These are phyloP conservation scores for Semicossyphus pulcher DNA, from an alignment of 2,113 vertebrate genomes.

Conservation along the genomic window DNA sequence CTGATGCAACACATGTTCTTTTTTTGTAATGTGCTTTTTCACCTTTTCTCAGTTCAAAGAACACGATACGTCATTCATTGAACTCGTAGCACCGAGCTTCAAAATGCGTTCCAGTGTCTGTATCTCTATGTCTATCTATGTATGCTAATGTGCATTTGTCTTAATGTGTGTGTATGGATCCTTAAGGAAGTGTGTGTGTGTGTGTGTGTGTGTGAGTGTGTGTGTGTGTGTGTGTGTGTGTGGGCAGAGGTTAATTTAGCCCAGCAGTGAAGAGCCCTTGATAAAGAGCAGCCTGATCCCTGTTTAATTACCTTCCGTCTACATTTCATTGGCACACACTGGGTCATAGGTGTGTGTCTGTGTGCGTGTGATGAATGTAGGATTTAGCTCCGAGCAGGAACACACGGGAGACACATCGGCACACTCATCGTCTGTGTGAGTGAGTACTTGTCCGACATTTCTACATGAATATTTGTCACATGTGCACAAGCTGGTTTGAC, in stretches of 20 bases:
- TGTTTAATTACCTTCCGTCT: slow-evolving; percentile 82
- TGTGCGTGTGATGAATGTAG: slow-evolving; percentile 58
- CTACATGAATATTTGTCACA: background rate
- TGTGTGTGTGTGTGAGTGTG: slow-evolving; percentile 29
- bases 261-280: slow-evolving; percentile 80
- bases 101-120: background rate
- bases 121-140: background rate
- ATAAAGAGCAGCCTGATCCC: slow-evolving; percentile 82
- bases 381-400: slow-evolving; percentile 33
- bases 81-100: background rate
- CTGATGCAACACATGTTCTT: background rate
- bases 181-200: slow-evolving; percentile 12
- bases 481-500: slow-evolving; percentile 1
- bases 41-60: background rate
- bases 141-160: slow-evolving; percentile 18
- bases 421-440: background rate
- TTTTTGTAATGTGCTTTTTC: background rate
- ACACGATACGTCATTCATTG: background rate
- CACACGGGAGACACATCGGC: background rate
- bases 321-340: slow-evolving; percentile 66
- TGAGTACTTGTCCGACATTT: slow-evolving; percentile 30
- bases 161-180: slow-evolving; percentile 12
- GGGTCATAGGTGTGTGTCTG: slow-evolving; percentile 69
- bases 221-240: slow-evolving; percentile 41
- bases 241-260: slow-evolving; percentile 80